Evolutionary conservation across 2,113 vertebrate genomes (phyloP).

Genomic region (Hiodon alosoides): DNA sequence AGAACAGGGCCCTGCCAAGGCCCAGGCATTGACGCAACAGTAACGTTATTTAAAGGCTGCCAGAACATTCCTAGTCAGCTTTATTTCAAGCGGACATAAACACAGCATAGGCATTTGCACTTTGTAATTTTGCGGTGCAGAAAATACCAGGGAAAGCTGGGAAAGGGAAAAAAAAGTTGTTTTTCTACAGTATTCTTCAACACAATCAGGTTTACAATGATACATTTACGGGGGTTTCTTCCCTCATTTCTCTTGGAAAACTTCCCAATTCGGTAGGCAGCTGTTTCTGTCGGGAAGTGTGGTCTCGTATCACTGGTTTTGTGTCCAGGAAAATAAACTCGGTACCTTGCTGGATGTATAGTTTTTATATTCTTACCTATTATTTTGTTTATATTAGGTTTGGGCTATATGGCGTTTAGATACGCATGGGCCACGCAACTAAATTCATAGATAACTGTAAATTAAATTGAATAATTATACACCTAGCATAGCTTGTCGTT

Average conservation of each 20-base stretch:
- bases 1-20: slow-evolving; percentile 27
- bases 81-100: slow-evolving; percentile 61
- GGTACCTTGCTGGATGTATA: too few relatives aligned
- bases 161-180: slow-evolving; percentile 26
- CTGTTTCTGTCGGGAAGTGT: slow-evolving; percentile 1
- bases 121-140: slow-evolving; percentile 61
- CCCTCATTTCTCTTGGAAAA: background rate
- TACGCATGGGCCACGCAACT: too few relatives aligned
- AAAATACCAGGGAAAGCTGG: slow-evolving; percentile 44
- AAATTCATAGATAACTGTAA: too few relatives aligned
- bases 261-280: slow-evolving; percentile 10
- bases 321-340: slow-evolving; percentile 10
- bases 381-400: too few relatives aligned
- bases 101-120: slow-evolving; percentile 53
- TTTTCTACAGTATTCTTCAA: slow-evolving; percentile 25
- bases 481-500: too few relatives aligned
- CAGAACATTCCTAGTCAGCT: slow-evolving; percentile 38
- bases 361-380: too few relatives aligned
- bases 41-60: slow-evolving; percentile 21
- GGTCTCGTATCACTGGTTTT: background rate
- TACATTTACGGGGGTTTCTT: slow-evolving; percentile 1
- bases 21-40: background rate
- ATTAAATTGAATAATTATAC: too few relatives aligned
- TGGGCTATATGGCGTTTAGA: too few relatives aligned
- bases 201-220: slow-evolving; percentile 13